Percentiles rank a stretch among this genome's conserved stretches.
Evolutionary conservation across 2,888 invertebrate species (phyloP).

Genomic region (Pollenia angustigena): DNA sequence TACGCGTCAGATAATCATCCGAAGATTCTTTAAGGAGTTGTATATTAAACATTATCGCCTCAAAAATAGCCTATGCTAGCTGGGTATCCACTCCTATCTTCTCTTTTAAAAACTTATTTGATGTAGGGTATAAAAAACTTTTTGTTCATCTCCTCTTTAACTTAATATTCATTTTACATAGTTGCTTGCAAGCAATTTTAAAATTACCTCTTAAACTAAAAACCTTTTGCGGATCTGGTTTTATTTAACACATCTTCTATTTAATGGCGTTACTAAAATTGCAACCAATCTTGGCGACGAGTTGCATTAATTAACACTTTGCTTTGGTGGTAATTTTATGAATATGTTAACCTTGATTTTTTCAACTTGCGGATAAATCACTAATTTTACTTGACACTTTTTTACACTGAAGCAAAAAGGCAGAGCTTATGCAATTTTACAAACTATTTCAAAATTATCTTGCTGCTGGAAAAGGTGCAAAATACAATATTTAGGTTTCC

Average conservation of each 20-base stretch:
- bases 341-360: conserved; percentile 72
- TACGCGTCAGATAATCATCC: too few relatives aligned
- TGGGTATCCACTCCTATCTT: too few relatives aligned
- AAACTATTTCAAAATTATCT: too few relatives aligned
- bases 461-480: not conserved
- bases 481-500: not conserved
- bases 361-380: conserved; percentile 57
- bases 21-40: too few relatives aligned
- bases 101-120: too few relatives aligned
- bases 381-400: not conserved
- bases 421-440: too few relatives aligned
- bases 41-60: too few relatives aligned
- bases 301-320: conserved; percentile 77
- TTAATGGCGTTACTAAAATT: conserved; percentile 61
- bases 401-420: conserved; percentile 49
- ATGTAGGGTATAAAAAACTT: too few relatives aligned
- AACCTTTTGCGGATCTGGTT: conserved; percentile 41
- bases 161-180: not conserved
- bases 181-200: not conserved
- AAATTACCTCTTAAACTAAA: conserved; percentile 38
- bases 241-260: conserved; percentile 38
- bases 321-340: conserved; percentile 76
- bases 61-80: too few relatives aligned
- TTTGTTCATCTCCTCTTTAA: too few relatives aligned
- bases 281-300: conserved; percentile 67